Evolutionary conservation across 2,113 vertebrate species (phyloP).

Genomic region (Okapia johnstoni): DNA sequence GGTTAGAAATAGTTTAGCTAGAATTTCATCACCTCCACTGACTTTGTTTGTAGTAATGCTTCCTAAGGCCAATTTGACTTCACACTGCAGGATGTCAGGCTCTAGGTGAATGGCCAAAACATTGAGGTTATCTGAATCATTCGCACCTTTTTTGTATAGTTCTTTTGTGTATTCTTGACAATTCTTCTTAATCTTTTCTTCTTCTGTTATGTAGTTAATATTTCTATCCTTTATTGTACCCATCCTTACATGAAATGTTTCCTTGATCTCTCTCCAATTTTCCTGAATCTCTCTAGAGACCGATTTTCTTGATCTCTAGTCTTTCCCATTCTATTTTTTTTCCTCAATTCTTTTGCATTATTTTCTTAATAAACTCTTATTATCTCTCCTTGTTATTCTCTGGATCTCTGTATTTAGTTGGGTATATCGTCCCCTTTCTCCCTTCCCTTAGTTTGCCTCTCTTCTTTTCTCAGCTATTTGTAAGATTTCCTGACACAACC

Average conservation of each 20-base stretch:
- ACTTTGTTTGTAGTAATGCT: not conserved
- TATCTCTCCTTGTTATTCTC: not conserved
- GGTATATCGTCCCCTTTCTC: fast-evolving
- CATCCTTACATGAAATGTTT: not conserved
- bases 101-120: not conserved
- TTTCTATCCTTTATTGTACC: not conserved
- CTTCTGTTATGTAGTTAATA: not conserved
- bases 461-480: not conserved
- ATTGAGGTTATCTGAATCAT: not conserved
- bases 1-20: not conserved
- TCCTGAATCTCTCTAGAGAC: not conserved
- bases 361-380: not conserved
- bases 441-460: not conserved
- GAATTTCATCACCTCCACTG: not conserved
- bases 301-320: not conserved
- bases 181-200: not conserved
- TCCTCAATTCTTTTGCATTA: not conserved
- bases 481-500: not conserved
- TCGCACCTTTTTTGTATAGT: not conserved
- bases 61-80: not conserved
- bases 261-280: not conserved
- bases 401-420: not conserved
- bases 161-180: not conserved
- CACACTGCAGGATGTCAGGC: not conserved
- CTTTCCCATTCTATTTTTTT: not conserved